These are phyloP conservation scores for Penaeus japonicus DNA, from an alignment of 1,140 invertebrate genomes.

Conservation along the genomic window DNA sequence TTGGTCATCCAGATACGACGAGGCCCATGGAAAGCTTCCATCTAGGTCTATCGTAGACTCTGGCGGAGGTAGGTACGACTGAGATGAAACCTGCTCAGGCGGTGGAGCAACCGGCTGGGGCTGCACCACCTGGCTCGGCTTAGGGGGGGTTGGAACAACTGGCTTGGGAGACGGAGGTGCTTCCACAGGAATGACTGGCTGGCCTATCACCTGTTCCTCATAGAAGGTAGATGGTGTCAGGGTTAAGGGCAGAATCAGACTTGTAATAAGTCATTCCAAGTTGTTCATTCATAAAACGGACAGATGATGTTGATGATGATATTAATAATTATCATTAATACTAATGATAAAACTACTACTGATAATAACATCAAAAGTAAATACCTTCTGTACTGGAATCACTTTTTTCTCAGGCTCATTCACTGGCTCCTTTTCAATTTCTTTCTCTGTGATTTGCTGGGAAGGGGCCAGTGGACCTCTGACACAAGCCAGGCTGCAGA, in stretches of 20 bases:
- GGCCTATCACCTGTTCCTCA: too few relatives aligned
- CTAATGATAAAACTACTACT: too few relatives aligned
- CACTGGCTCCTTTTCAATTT: background rate
- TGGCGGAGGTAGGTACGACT: conserved; percentile 47
- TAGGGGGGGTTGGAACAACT: background rate
- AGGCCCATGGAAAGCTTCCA: conserved; percentile 43
- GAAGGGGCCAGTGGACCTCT: conserved; percentile 37
- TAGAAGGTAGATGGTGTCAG: too few relatives aligned
- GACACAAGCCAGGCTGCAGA: conserved; percentile 80
- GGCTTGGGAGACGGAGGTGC: background rate
- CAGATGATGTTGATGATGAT: too few relatives aligned
- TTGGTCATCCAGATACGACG: conserved; percentile 70
- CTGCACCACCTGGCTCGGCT: conserved; percentile 17
- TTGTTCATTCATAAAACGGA: too few relatives aligned
- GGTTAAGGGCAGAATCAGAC: too few relatives aligned
- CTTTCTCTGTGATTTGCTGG: background rate
- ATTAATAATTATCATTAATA: too few relatives aligned
- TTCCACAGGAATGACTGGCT: background rate
- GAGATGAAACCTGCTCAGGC: conserved; percentile 14
- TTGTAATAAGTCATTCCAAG: too few relatives aligned
- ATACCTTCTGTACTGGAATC: conserved; percentile 21
- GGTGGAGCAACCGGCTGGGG: background rate
- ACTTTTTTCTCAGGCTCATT: conserved; percentile 1
- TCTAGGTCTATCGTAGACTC: conserved; percentile 45
- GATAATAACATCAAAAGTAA: too few relatives aligned